Base-by-base conservation (phyloP, 1,140 invertebrate genomes). In the Pseudoatta argentina region DNA sequence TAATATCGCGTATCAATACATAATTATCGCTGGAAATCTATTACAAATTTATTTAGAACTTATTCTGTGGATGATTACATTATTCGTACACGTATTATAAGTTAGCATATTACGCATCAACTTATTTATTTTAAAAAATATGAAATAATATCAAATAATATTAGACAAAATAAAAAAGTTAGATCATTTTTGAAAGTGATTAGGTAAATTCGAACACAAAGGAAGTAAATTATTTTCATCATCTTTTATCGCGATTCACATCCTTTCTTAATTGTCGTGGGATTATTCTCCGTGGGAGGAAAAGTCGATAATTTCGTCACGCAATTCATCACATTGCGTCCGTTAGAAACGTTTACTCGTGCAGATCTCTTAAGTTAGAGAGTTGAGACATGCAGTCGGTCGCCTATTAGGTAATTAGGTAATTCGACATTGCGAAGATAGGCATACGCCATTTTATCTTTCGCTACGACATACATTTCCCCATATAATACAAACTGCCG, bases 381-480 rank as follows among this genome's bases (percentile, higher is more conserved):
- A 79, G 27, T 39, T 30, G 10, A 27, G 34, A 53, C 18, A 12
- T 44, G 30, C 18, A 14, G 21, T 44, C n/a, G 34, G 18, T 82
- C 18, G 39, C 24, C 39, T 73, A 73, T 73, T 82, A 82, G 69
- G 30, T 82, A 61, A 73, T 82, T 73, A 82, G 55, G 16, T 82
- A 73, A 82, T 72, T 61, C 30, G n/a, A 81, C 16, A 14, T 69
- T 61, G 51, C 48, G 4, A 71, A 81, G 24, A 18, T 10, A 39
- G 6, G 8, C 27, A 44, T 7, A 21, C 18, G 30, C 12, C n/a
- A 34, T 59, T 34, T 72, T 82, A 48, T 73, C 27, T 16, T 69
- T 57, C 4, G 2, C 44, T 51, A 51, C 48, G 87, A 90, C 82
- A 90, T 24, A 90, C 85, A 87, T 89, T 89, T 89, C 55, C 87